phyloP scores from a whole-genome alignment of 2,113 vertebrate species.

The Piprites chloris region DNA sequence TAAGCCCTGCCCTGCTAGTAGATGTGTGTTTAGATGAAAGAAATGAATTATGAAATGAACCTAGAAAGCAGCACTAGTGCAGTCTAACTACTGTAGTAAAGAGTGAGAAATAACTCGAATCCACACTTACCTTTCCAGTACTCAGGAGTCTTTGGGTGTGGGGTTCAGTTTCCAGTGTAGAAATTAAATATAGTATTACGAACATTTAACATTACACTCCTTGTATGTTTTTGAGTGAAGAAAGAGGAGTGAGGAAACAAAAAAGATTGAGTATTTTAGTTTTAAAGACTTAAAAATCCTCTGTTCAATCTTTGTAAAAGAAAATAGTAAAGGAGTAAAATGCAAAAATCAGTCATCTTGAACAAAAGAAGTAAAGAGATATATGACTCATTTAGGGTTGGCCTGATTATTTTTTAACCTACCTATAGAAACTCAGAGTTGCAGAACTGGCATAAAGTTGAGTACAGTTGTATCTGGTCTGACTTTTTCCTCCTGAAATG shows the following conservation, averaged over 20 bases:
- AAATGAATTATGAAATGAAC: conserved; percentile 10
- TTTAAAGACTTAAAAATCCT: not conserved
- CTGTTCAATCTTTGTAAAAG: not conserved
- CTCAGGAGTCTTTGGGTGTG: not conserved
- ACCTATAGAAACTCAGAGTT: not conserved
- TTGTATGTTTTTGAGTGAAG: not conserved
- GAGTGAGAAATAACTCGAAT: not conserved
- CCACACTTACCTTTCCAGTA: not conserved
- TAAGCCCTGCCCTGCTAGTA: not conserved
- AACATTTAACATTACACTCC: not conserved
- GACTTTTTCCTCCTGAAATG: not conserved
- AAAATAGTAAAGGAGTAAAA: not conserved
- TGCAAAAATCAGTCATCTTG: not conserved
- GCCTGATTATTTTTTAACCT: not conserved
- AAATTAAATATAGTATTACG: not conserved
- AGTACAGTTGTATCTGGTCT: not conserved
- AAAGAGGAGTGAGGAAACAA: not conserved
- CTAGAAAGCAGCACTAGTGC: not conserved
- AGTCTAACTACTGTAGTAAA: not conserved
- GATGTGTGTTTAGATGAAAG: conserved; percentile 45
- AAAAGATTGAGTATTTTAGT: not conserved
- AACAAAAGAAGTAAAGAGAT: not conserved
- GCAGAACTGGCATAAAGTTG: not conserved
- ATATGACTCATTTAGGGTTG: not conserved
- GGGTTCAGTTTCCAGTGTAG: not conserved